These are phyloP conservation scores for Stictocephala bisonia DNA, from an alignment of 2,888 invertebrate genomes.

Conservation along the genomic window DNA sequence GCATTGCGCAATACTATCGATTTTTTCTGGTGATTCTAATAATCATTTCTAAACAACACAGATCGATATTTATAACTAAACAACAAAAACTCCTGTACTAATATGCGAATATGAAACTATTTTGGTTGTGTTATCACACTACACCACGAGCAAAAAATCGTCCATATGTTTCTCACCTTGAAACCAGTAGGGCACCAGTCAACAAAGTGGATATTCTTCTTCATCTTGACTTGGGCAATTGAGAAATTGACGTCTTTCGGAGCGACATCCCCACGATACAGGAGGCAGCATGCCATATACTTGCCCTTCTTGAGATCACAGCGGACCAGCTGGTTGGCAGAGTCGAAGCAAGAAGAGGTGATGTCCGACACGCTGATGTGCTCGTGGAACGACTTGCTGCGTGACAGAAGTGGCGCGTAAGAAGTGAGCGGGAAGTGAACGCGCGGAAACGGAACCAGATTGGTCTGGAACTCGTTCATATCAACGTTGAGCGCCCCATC, in stretches of 20 bases:
- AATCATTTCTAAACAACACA: no score
- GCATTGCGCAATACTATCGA: no score
- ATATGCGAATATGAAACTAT: no score
- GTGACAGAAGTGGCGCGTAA: slow-evolving; percentile 79
- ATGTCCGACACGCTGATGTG: slow-evolving; percentile 83
- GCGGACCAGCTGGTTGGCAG: no score
- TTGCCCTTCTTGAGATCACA: slow-evolving; percentile 82
- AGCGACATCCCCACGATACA: slow-evolving; percentile 91
- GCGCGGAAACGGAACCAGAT: slow-evolving; percentile 90
- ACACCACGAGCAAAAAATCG: no score
- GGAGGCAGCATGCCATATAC: slow-evolving; percentile 90
- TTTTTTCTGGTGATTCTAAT: no score
- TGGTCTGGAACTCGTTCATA: slow-evolving; percentile 73
- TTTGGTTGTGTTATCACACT: no score
- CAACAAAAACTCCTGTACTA: no score
- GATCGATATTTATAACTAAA: no score
- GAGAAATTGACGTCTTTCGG: slow-evolving; percentile 90
- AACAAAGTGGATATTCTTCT: slow-evolving; percentile 85
- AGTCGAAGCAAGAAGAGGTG: slow-evolving; percentile 89
- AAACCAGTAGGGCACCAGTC: slow-evolving; percentile 96
- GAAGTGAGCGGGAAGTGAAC: slow-evolving; percentile 88
- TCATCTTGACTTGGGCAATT: slow-evolving; percentile 81
- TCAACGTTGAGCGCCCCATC: slow-evolving; percentile 81
- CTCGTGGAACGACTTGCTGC: slow-evolving; percentile 79
- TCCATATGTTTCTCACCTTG: no score